Evolutionary conservation across 1,140 invertebrate species (phyloP), one percentile per base, ranked within the genome.

Genomic region (Dryas iulia): DNA sequence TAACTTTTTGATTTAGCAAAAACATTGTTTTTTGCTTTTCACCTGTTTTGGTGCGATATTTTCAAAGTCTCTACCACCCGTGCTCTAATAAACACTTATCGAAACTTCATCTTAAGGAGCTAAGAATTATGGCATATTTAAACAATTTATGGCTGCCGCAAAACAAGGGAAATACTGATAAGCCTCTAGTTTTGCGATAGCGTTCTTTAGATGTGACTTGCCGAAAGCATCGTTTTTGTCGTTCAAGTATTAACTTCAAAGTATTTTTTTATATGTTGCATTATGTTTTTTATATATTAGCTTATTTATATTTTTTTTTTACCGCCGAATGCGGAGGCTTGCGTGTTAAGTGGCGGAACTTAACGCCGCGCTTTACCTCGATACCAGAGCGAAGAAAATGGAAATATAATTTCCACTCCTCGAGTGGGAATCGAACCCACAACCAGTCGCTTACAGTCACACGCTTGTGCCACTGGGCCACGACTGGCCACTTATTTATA

Each of bases 121-220:
- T 74, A 82, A 87, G 87, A 91, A 83, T 86, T 91, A 89, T 91
- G 80, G 84, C 70, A 84, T 87, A 87, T 91, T 91, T 86, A 87
- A 85, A 89, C 78, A 89, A 91, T 86, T 86, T 89, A 90, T 90
- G 78, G 85, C 80, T 59, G 81, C 79, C 80, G 81, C 82, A 91
- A 79, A 87, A 86, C 83, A 88, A 85, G 83, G 79, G 79, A 84
- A 78, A 72, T 61, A 59, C 66, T 86, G 84, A 90, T 89, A 89
- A 86, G 77, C 69, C 76, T 82, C 77, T 76, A 59, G 81, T 84
- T 85, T 83, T 70, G 77, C 79, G 86, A 90, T 89, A 87, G 82
- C 57, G 67, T 65, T 77, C 75, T 77, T 85, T 85, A 70, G 73
- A 69, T 71, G 53, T 31, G 69, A 73, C 74, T 78, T 83, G 79